These are phyloP conservation scores for Listronotus oregonensis DNA, from an alignment of 1,140 invertebrate species.

Conservation along the genomic window DNA sequence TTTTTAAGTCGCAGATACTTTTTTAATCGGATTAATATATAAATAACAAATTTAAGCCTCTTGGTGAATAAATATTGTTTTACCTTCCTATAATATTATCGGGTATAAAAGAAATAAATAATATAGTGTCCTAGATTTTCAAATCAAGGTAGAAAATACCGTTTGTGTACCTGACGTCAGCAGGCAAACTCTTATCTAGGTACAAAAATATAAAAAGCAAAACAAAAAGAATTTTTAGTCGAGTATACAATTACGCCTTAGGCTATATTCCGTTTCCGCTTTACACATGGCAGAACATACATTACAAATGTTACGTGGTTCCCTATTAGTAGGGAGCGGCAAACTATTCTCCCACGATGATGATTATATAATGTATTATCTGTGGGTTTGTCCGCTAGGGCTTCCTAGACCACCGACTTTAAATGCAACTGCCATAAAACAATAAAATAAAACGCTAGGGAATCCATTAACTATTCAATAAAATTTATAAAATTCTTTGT, in stretches of 20 bases:
- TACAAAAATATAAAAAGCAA: constrained; percentile 38
- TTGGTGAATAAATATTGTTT: neutral
- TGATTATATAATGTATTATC: constrained; percentile 24
- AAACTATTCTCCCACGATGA: constrained; percentile 41
- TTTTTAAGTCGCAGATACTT: neutral
- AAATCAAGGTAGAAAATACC: constrained; percentile 34
- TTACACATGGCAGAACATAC: constrained; percentile 55
- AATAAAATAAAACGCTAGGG: constrained; percentile 37
- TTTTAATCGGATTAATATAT: constrained; percentile 10
- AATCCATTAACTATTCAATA: constrained; percentile 42
- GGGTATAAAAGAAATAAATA: neutral
- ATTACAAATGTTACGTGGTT: constrained; percentile 48
- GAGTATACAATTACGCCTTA: constrained; percentile 41
- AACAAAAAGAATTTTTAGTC: constrained; percentile 41
- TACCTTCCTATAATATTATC: neutral
- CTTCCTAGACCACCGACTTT: neutral
- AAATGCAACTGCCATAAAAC: constrained; percentile 43
- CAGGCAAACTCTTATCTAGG: constrained; percentile 41
- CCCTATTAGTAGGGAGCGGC: constrained; percentile 34
- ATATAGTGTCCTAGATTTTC: constrained; percentile 31
- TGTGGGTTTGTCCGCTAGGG: constrained; percentile 19
- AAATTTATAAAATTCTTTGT: constrained; percentile 39
- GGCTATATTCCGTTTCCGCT: constrained; percentile 54
- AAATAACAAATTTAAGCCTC: constrained; percentile 1
- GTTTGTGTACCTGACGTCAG: constrained; percentile 24